These are phyloP conservation scores for Sapayoa aenigma DNA, from an alignment of 2,113 vertebrate species.

Conservation along the genomic window DNA sequence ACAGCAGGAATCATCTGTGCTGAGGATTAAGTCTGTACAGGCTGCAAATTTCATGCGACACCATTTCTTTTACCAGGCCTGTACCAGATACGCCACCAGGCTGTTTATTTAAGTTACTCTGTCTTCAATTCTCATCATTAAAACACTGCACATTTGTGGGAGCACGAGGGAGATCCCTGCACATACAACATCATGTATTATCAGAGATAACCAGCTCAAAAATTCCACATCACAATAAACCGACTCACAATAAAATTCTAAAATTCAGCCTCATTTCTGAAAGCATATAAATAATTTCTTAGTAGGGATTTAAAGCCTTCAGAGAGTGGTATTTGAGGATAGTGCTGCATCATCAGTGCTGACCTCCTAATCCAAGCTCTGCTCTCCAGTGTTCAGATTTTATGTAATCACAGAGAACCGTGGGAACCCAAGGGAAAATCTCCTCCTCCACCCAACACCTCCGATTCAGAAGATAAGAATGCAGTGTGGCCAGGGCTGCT, in stretches of 20 bases:
- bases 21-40: neutral
- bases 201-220: neutral
- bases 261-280: neutral
- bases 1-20: neutral
- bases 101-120: neutral
- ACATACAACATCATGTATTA: neutral
- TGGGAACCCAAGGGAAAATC: constrained; percentile 38
- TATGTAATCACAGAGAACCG: constrained; percentile 6
- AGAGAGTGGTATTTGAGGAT: neutral
- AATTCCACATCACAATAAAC: neutral
- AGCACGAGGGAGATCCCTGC: neutral
- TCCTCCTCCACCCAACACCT: neutral
- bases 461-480: constrained; percentile 18
- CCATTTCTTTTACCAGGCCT: neutral
- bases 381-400: neutral
- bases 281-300: neutral
- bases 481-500: neutral
- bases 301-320: neutral
- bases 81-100: neutral
- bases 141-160: neutral
- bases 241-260: neutral
- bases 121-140: neutral
- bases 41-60: rapidly evolving
- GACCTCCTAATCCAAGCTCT: neutral
- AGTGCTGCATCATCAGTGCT: neutral